These are phyloP conservation scores for Mystacides longicornis DNA, from an alignment of 2,888 invertebrate species.

Conservation along the genomic window DNA sequence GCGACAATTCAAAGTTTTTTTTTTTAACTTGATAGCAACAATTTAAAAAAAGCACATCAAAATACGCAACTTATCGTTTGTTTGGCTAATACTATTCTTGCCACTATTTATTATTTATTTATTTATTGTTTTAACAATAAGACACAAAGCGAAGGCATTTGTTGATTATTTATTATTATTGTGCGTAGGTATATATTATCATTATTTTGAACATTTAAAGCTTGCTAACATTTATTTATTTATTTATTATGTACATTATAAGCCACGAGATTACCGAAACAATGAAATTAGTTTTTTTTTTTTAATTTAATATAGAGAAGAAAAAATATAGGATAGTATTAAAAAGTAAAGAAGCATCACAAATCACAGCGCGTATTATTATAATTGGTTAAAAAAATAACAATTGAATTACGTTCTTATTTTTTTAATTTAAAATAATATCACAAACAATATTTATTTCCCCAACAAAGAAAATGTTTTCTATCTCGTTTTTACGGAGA, in stretches of 20 bases:
- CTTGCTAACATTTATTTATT: conserved; percentile 6
- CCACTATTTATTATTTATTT: no score
- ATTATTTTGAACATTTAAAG: conserved; percentile 13
- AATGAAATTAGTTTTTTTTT: background rate
- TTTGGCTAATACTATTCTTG: no score
- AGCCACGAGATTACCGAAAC: background rate
- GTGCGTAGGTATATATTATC: conserved; percentile 9
- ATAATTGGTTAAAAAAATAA: background rate
- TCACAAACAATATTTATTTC: background rate
- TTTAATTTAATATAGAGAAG: background rate
- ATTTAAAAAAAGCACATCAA: no score
- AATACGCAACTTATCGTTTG: no score
- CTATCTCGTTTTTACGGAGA: background rate
- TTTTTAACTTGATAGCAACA: no score
- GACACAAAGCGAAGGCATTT: conserved; percentile 25
- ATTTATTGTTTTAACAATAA: no score
- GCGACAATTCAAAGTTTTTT: no score
- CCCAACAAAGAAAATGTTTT: background rate
- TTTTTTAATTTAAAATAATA: no score
- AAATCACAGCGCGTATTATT: background rate
- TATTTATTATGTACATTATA: background rate
- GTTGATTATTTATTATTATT: background rate
- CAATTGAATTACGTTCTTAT: background rate
- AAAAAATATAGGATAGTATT: no score
- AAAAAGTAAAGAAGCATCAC: background rate